Conservation (phyloP, 2,888 invertebrate species). For the Lutraria lutraria region DNA sequence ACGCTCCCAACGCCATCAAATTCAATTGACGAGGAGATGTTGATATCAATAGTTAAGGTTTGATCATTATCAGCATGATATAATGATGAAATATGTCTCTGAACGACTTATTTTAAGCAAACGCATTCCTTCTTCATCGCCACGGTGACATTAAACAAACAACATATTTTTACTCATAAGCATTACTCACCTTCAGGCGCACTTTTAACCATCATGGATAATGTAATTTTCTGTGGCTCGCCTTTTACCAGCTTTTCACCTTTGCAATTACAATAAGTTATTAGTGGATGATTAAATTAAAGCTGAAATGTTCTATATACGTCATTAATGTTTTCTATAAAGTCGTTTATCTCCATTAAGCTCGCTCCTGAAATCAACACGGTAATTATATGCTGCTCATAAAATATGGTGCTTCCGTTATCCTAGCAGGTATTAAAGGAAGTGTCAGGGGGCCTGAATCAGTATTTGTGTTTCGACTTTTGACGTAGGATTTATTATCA, state of each 20-base stretch:
- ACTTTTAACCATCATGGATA: background rate
- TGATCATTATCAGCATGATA: background rate
- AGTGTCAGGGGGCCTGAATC: background rate
- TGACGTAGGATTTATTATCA: background rate
- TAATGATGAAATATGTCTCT: background rate
- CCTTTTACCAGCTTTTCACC: too few species aligned
- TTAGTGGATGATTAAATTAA: background rate
- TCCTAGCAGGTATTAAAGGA: background rate
- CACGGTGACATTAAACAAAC: background rate
- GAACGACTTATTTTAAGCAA: too few species aligned
- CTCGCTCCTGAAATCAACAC: background rate
- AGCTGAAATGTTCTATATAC: background rate
- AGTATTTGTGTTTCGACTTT: background rate
- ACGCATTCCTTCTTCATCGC: background rate
- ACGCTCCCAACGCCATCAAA: background rate
- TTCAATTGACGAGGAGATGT: background rate
- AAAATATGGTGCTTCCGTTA: background rate
- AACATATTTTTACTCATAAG: background rate
- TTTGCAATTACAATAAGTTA: background rate
- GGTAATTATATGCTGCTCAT: background rate
- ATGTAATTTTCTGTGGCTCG: too few species aligned
- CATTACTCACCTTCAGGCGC: background rate
- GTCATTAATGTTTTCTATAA: background rate
- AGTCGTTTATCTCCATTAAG: conserved; percentile 5
- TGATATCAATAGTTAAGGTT: background rate